Evolutionary conservation across 2,113 vertebrate species (phyloP).

Genomic region (Pelodiscus sinensis): DNA sequence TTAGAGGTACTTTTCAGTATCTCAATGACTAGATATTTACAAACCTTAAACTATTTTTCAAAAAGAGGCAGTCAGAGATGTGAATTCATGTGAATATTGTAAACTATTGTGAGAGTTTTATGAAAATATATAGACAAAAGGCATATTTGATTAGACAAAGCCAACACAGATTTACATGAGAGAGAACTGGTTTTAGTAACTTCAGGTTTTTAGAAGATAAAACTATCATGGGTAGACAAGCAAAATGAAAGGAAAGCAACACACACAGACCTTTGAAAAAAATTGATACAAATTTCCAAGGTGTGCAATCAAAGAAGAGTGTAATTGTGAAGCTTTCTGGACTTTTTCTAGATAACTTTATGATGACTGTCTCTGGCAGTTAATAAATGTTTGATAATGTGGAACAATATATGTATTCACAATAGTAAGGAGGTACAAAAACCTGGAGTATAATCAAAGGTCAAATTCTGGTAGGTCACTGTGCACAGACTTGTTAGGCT

Average conservation of each 20-base stretch:
- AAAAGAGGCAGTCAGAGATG: constrained; percentile 10
- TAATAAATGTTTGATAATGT: neutral
- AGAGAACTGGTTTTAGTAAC: constrained; percentile 31
- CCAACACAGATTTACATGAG: constrained; percentile 40
- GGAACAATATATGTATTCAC: neutral
- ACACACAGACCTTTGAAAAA: constrained; percentile 51
- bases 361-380: neutral
- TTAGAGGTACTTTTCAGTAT: constrained; percentile 43
- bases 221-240: constrained; percentile 35
- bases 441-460: neutral
- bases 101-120: constrained; percentile 25
- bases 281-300: constrained; percentile 26
- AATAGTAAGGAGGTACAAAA: neutral
- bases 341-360: rapidly evolving
- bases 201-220: constrained; percentile 47
- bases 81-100: neutral
- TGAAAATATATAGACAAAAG: constrained; percentile 38
- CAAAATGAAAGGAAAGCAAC: constrained; percentile 28
- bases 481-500: neutral
- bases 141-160: constrained; percentile 39
- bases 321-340: constrained; percentile 17
- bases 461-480: neutral
- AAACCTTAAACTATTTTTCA: constrained; percentile 38
- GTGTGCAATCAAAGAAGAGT: constrained; percentile 34
- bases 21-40: constrained; percentile 62